Base-by-base conservation (phyloP, 2,888 invertebrate species). In the Dasypogon diadema region DNA sequence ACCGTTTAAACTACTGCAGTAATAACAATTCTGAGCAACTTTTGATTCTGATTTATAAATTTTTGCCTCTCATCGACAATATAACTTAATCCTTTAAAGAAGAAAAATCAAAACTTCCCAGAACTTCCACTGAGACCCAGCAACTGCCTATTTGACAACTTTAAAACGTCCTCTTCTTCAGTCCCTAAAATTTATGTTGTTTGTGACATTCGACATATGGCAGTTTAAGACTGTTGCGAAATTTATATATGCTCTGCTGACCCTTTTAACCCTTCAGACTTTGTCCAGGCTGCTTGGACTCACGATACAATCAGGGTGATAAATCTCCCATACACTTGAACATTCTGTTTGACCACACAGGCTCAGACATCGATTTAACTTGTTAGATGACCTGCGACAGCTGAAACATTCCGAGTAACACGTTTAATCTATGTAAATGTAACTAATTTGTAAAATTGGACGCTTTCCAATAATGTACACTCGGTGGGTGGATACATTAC, bases 361-460 rank as follows among this genome's bases (percentile, higher is more conserved):
- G 37, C 70, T 70, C 70, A 70, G 70, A 54, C 70, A 70, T 70
- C 54, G 54, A 70, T 70, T 70, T 54, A 70, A 54, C 70, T 54
- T 70, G 70, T 51, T 70, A 54, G 51, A 70, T 21, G 54, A 54
- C 70, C 70, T 46, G 54, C n/a, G 70, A 51, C 70, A 51, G 54
- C 30, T 70, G 54, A 70, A 70, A 54, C 54, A 51, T 70, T 54
- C 34, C 34, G 54, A 34, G 30, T 54, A 70, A 70, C 70, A 70
- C 70, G 70, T 70, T 70, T 70, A 70, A 70, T 70, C 70, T 54
- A 70, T 70, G 70, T 70, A 70, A 70, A 70, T 70, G 70, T 51
- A 12, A 70, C 70, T 70, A 70, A 70, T 70, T 70, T 70, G 70
- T 70, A 54, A 51, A 54, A 54, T 54, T 54, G 70, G 70, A 70